These are phyloP conservation scores for Chloromyia formosa DNA, from an alignment of 2,888 invertebrate genomes.

Conservation along the genomic window DNA sequence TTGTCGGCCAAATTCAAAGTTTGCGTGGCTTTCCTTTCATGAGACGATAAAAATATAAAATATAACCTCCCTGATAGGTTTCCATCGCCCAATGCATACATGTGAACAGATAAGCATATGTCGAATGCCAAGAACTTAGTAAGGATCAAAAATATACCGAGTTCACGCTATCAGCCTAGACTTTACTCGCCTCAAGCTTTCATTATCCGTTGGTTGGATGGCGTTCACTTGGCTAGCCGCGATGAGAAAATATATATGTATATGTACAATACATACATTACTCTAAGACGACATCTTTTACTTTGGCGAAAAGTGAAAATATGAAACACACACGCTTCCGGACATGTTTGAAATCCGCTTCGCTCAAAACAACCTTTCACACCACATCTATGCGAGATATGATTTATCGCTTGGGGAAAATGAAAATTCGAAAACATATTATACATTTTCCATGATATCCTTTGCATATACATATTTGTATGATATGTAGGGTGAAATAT, in stretches of 20 bases:
- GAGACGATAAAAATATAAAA: background rate
- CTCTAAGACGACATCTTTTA: background rate
- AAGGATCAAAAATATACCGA: too few relatives aligned
- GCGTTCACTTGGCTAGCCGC: background rate
- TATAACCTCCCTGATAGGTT: background rate
- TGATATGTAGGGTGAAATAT: background rate
- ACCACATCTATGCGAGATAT: conserved; percentile 17
- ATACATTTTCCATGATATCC: background rate
- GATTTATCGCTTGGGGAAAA: conserved; percentile 33
- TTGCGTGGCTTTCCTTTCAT: background rate
- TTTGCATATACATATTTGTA: background rate
- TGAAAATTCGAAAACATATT: conserved; percentile 30
- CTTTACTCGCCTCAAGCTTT: too few relatives aligned
- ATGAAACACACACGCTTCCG: background rate
- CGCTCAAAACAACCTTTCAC: conserved; percentile 23
- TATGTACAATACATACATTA: background rate
- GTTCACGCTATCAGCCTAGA: too few relatives aligned
- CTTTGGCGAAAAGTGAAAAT: background rate
- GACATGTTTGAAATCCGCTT: background rate
- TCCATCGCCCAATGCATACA: background rate
- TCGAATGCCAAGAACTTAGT: too few relatives aligned
- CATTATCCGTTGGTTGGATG: too few relatives aligned
- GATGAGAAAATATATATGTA: conserved; percentile 1
- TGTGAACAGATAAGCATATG: too few relatives aligned
- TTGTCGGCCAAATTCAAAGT: background rate